Conservation (phyloP, 1,140 invertebrate genomes). For the Aphaenogaster rudis region DNA sequence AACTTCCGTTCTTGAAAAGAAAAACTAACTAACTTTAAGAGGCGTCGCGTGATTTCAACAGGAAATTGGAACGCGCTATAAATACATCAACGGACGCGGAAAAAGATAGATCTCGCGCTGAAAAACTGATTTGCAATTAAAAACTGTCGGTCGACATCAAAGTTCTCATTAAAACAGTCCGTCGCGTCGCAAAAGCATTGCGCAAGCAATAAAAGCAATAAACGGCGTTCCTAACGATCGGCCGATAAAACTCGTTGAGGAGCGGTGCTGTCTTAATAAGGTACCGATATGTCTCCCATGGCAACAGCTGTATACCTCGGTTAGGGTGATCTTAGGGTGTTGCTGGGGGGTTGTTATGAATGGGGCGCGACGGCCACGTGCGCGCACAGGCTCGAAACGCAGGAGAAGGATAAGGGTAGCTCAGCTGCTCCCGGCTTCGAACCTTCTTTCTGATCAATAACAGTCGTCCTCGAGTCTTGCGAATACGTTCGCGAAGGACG, state of each 20-base stretch:
- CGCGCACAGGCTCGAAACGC: constrained; percentile 64
- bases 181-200: constrained; percentile 12
- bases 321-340: constrained; percentile 64
- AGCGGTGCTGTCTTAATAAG: constrained; percentile 68
- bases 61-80: constrained; percentile 15
- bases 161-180: background rate
- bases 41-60: background rate
- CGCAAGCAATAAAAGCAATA: constrained; percentile 49
- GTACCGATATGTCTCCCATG: constrained; percentile 62
- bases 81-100: background rate
- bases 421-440: constrained; percentile 74
- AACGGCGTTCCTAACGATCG: constrained; percentile 26
- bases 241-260: constrained; percentile 46
- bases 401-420: constrained; percentile 72
- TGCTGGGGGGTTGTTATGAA: constrained; percentile 74
- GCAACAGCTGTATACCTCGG: constrained; percentile 73
- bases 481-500: background rate
- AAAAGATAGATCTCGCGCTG: background rate
- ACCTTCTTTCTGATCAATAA: constrained; percentile 74
- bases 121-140: constrained; percentile 40
- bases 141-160: constrained; percentile 4
- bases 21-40: background rate
- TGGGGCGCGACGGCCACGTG: constrained; percentile 77
- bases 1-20: background rate
- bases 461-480: constrained; percentile 57